phyloP scores from a whole-genome alignment of 2,888 invertebrate genomes.

The Ochropleura leucogaster region DNA sequence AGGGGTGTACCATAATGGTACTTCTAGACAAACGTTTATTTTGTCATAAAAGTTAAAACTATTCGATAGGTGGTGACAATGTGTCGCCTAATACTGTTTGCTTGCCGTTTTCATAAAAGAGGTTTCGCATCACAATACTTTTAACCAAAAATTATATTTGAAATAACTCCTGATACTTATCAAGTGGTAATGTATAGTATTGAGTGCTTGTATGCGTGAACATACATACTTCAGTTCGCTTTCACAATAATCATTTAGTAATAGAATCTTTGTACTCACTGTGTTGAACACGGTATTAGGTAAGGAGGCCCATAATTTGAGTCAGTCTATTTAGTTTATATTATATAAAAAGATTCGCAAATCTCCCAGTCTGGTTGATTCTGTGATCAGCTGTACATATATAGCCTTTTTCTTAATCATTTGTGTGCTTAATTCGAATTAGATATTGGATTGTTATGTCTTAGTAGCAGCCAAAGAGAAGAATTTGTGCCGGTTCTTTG shows the following conservation, averaged over 20 bases:
- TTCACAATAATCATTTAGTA: neutral
- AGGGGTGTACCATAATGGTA: neutral
- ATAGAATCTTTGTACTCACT: neutral
- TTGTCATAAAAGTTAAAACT: neutral
- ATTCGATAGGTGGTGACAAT: neutral
- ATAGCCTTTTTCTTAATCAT: neutral
- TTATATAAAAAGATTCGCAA: neutral
- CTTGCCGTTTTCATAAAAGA: neutral
- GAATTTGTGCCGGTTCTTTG: neutral
- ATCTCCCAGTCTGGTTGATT: neutral
- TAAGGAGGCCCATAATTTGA: slow-evolving; percentile 5
- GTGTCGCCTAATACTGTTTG: neutral
- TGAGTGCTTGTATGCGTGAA: neutral
- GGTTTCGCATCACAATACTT: neutral
- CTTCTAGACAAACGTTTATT: neutral
- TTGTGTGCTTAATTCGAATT: neutral
- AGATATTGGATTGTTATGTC: neutral
- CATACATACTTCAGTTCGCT: neutral
- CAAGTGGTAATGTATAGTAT: slow-evolving; percentile 3
- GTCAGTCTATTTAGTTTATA: neutral
- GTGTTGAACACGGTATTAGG: neutral
- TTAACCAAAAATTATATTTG: too few species aligned
- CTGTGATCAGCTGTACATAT: neutral
- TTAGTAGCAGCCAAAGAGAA: neutral
- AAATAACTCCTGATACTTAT: neutral